Evolutionary conservation across 2,113 vertebrate genomes (phyloP), one percentile per base, ranked within the genome.

Genomic region (Hypanus sabinus): DNA sequence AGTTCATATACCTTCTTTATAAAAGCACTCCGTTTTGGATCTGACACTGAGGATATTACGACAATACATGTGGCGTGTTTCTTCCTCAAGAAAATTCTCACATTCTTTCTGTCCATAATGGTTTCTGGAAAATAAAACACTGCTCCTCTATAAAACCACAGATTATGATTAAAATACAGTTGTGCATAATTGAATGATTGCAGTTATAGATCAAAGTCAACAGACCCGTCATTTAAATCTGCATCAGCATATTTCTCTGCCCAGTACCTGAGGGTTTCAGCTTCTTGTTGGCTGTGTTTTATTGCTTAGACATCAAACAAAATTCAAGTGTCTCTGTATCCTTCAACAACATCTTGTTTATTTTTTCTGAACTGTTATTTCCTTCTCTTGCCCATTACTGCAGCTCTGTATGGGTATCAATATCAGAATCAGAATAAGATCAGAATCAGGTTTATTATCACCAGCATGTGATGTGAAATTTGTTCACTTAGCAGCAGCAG

Each of bases 111-210:
- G 80, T 55, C 80, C 22, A 10, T 9, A 81, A 18, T 79, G 36
- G 2, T 79, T 79, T 11, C 27, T 30, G n/a, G 30, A 33, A 30
- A 73, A 22, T 4, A 71, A 73, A 73, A 62, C 81, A 60, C 9
- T 65, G n/a, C 81, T 46, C 46, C 33, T 73, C 68, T 88, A n/a
- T 8, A 88, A 65, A 88, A n/a, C 12, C 30, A 62, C 90, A 22
- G 20, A 92, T 38, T 60, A 27, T 87, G 83, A 57, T 87, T 46
- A 92, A 92, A 27, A 27, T 93, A 93, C 68, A 73, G 22, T 73
- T 46, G 18, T n/a, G 65, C 60, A 68, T 68, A 62, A 65, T 20
- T 91, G 65, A 93, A 93, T 71, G 22, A 93, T 73, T 73, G 36
- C 33, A 38, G 65, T 93, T 73, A 27, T 71, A 46, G 36, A 93